Conservation (phyloP, 2,797 vertebrate species). For the Notolepis coatsorum region DNA sequence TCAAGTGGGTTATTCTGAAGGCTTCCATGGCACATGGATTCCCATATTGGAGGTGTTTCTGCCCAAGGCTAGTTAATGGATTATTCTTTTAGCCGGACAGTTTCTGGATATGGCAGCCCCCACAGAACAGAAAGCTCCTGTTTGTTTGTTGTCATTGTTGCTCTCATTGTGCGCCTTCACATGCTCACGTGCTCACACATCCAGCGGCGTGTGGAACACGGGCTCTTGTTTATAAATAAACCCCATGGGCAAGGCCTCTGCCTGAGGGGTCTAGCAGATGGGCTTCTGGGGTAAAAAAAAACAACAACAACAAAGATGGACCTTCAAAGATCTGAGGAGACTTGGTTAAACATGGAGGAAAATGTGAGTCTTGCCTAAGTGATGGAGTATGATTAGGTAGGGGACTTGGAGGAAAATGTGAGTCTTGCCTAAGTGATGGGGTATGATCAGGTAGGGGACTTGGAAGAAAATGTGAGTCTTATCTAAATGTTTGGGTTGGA, state of each 20-base stretch:
- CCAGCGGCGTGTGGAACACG: constrained; percentile 56
- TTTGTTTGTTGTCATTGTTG: constrained; percentile 61
- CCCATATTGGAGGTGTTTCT: constrained; percentile 45
- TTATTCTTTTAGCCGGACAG: constrained; percentile 43
- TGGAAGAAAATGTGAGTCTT: constrained; percentile 47
- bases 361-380: constrained; percentile 49
- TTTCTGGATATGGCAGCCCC: constrained; percentile 72
- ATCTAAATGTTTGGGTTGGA: too few relatives aligned
- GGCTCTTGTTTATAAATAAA: constrained; percentile 71
- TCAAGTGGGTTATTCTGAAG: constrained; percentile 23
- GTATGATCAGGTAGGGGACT: too few relatives aligned
- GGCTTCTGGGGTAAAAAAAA: constrained; percentile 19
- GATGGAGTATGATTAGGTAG: too few relatives aligned
- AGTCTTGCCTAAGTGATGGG: constrained; percentile 37
- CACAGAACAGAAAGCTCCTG: constrained; percentile 37
- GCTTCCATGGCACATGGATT: constrained; percentile 24
- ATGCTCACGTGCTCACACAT: constrained; percentile 46
- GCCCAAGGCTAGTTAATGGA: constrained; percentile 16
- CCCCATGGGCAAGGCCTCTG: constrained; percentile 22
- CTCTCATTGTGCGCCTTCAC: constrained; percentile 71
- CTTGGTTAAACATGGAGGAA: constrained; percentile 12
- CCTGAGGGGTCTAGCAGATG: constrained; percentile 31
- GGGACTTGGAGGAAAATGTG: constrained; percentile 35
- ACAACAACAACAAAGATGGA: constrained; percentile 74
- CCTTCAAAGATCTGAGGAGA: constrained; percentile 34